Conservation (phyloP, 2,113 vertebrate genomes). For the Scalopus aquaticus region DNA sequence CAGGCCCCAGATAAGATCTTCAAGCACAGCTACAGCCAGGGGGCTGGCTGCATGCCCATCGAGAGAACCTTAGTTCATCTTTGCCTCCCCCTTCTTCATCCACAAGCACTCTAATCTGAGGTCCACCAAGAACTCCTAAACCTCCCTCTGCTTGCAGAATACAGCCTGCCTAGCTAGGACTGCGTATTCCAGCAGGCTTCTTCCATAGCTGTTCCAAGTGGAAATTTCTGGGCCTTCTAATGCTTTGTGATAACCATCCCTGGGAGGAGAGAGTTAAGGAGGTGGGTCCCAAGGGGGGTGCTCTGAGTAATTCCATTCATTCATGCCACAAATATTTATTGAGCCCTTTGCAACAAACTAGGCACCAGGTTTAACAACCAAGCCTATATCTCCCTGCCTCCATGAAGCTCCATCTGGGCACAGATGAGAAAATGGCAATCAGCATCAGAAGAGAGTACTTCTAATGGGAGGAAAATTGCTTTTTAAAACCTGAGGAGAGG, state of each 20-base stretch:
- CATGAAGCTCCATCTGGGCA: not conserved
- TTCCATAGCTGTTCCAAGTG: not conserved
- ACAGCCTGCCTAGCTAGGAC: not conserved
- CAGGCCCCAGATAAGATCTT: slow-evolving; percentile 59
- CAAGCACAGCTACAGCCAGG: not conserved
- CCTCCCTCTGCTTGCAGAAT: not conserved
- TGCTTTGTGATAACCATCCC: not conserved
- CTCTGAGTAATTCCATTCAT: not conserved
- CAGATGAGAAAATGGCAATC: not conserved
- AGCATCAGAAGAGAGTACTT: not conserved
- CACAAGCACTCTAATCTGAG: not conserved
- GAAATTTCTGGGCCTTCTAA: not conserved
- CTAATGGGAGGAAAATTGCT: not conserved
- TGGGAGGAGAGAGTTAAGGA: not conserved
- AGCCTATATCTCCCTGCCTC: not conserved
- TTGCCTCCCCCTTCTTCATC: not conserved
- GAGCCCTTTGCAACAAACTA: not conserved
- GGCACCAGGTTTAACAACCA: not conserved
- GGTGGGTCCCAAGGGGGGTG: not conserved
- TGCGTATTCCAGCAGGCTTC: not conserved
- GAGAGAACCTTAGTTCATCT: not conserved
- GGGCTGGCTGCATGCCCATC: not conserved
- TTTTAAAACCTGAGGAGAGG: not conserved
- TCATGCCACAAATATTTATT: not conserved
- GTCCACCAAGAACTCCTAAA: not conserved